Evolutionary conservation across 2,113 vertebrate genomes (phyloP).

Genomic region (Protomyctophum bolini): DNA sequence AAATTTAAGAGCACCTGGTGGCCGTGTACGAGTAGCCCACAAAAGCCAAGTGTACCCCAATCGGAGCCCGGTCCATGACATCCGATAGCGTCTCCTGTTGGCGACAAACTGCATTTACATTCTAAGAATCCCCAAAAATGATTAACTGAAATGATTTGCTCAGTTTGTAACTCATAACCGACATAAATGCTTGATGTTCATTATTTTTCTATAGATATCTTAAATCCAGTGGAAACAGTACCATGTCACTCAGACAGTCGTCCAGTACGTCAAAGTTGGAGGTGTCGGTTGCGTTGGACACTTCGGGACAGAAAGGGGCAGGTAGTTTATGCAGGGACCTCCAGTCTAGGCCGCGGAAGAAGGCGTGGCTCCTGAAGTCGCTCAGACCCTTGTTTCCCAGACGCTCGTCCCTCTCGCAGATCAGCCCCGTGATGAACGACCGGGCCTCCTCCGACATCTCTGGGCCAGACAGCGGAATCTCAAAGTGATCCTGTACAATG

Average conservation of each 20-base stretch:
- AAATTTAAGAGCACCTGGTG: constrained; percentile 71
- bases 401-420: constrained; percentile 80
- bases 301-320: constrained; percentile 83
- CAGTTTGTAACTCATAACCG: too few relatives aligned
- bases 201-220: too few relatives aligned
- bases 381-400: constrained; percentile 76
- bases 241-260: constrained; percentile 84
- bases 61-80: constrained; percentile 73
- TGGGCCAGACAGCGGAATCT: constrained; percentile 69
- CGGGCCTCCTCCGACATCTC: constrained; percentile 77
- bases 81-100: constrained; percentile 80
- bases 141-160: too few relatives aligned
- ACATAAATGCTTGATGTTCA: too few relatives aligned
- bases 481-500: constrained; percentile 80
- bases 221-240: constrained; percentile 46
- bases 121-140: too few relatives aligned
- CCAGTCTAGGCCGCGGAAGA: constrained; percentile 85
- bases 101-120: too few relatives aligned
- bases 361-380: constrained; percentile 83
- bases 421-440: constrained; percentile 79
- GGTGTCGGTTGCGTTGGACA: constrained; percentile 83
- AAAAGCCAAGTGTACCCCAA: constrained; percentile 85
- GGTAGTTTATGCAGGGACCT: constrained; percentile 71
- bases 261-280: constrained; percentile 89
- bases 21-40: constrained; percentile 87